Evolutionary conservation across 2,113 vertebrate genomes (phyloP).

Genomic region (Mesitornis unicolor): DNA sequence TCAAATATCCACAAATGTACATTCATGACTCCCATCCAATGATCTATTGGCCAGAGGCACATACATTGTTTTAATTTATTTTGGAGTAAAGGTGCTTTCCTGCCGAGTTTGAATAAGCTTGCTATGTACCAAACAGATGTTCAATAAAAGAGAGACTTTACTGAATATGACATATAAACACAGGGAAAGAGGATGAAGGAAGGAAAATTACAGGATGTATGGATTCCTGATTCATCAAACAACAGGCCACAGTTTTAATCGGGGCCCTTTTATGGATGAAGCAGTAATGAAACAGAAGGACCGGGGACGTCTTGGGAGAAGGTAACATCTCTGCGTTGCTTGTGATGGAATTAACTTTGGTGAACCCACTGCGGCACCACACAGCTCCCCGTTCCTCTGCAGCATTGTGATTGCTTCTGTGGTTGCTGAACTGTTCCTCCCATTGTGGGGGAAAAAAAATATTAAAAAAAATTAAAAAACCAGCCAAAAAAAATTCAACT

Average conservation of each 20-base stretch:
- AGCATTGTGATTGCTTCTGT: accelerated
- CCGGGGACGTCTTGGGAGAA: neutral
- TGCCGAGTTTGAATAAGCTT: constrained; percentile 57
- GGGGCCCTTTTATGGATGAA: neutral
- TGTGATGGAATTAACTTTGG: neutral
- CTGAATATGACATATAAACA: constrained; percentile 37
- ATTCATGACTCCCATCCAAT: constrained; percentile 54
- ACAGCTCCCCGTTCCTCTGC: neutral
- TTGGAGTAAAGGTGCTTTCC: constrained; percentile 67
- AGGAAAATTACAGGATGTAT: constrained; percentile 10
- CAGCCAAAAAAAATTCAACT: neutral
- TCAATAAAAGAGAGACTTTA: constrained; percentile 56
- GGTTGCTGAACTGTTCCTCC: neutral
- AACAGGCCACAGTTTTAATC: neutral
- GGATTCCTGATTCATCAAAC: constrained; percentile 18
- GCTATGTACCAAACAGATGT: constrained; percentile 46
- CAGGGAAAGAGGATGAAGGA: neutral
- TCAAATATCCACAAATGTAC: constrained; percentile 61
- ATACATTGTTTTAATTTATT: constrained; percentile 70
- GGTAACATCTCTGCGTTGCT: accelerated
- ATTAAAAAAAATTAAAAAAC: too few species aligned
- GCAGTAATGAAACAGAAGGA: neutral
- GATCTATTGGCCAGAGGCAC: constrained; percentile 69
- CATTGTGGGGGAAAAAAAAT: neutral
- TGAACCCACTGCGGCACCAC: neutral